A percentile compares a stretch with the other conserved stretches of the same genome.
These are phyloP conservation scores for Hirudo medicinalis DNA, from an alignment of 1,140 invertebrate species.

Conservation along the genomic window DNA sequence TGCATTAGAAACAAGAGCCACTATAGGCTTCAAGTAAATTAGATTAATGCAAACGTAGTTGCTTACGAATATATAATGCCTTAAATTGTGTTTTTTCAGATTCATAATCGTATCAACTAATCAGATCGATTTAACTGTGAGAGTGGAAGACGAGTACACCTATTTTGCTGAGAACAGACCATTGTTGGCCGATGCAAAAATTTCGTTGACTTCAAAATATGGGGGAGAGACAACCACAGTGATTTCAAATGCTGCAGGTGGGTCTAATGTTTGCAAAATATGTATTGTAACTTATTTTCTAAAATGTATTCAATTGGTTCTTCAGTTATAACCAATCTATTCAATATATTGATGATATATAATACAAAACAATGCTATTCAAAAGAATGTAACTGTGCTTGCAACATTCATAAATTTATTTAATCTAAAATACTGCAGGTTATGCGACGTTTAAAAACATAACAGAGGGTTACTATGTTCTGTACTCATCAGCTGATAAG, in stretches of 20 bases:
- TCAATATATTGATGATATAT: too few species aligned
- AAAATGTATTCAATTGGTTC: too few species aligned
- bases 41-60: too few species aligned
- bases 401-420: too few species aligned
- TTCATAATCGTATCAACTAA: slow-evolving; percentile 21
- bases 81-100: slow-evolving; percentile 20
- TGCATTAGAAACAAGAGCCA: too few species aligned
- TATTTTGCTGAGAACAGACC: slow-evolving; percentile 25
- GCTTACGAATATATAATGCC: too few species aligned
- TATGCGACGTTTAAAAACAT: slow-evolving; percentile 24
- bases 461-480: slow-evolving; percentile 24
- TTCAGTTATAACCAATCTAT: too few species aligned
- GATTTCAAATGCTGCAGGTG: slow-evolving; percentile 24
- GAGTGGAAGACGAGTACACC: slow-evolving; percentile 27
- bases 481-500: slow-evolving; percentile 20
- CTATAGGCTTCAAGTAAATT: too few species aligned
- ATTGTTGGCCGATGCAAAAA: slow-evolving; percentile 23
- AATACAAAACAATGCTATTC: too few species aligned
- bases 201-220: slow-evolving; percentile 20
- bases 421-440: slow-evolving; percentile 13
- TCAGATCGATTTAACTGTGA: slow-evolving; percentile 24
- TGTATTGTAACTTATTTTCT: too few species aligned
- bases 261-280: too few species aligned
- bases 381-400: too few species aligned
- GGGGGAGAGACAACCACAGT: slow-evolving; percentile 5